Conservation (phyloP, 2,888 invertebrate species). For the Caenorhabditis becei region DNA sequence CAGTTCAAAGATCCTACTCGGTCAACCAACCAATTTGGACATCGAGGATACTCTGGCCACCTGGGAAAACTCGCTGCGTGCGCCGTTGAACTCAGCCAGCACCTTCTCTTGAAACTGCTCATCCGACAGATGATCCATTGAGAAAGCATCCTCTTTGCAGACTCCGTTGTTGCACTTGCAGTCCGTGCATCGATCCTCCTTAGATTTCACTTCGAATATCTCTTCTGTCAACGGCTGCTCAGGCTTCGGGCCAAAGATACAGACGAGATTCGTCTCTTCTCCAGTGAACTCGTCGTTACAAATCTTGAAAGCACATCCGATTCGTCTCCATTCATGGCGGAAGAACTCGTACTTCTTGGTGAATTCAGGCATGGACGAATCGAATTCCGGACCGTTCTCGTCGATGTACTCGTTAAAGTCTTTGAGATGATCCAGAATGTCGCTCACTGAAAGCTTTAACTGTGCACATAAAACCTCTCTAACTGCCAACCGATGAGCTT, state of each 20-base stretch:
- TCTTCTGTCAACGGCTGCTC: not conserved
- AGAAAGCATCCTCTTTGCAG: not conserved
- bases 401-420: constrained; percentile 13
- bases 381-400: constrained; percentile 8
- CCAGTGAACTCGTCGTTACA: constrained; percentile 19
- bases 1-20: not conserved
- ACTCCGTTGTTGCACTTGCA: not conserved
- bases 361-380: not conserved
- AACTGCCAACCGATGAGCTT: too few species aligned
- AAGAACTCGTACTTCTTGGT: constrained; percentile 14
- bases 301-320: constrained; percentile 25
- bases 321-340: constrained; percentile 19
- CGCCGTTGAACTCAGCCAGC: constrained; percentile 25
- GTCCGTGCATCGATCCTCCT: not conserved
- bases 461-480: too few species aligned
- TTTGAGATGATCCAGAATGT: not conserved
- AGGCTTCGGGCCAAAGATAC: constrained; percentile 26
- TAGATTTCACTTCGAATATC: not conserved
- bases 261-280: constrained; percentile 26
- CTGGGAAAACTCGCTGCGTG: constrained; percentile 16
- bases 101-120: constrained; percentile 16
- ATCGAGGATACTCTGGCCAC: not conserved
- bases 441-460: not conserved
- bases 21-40: constrained; percentile 6
- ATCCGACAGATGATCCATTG: not conserved